phyloP scores from a whole-genome alignment of 2,888 invertebrate species.

The Amphipoea lucens region DNA sequence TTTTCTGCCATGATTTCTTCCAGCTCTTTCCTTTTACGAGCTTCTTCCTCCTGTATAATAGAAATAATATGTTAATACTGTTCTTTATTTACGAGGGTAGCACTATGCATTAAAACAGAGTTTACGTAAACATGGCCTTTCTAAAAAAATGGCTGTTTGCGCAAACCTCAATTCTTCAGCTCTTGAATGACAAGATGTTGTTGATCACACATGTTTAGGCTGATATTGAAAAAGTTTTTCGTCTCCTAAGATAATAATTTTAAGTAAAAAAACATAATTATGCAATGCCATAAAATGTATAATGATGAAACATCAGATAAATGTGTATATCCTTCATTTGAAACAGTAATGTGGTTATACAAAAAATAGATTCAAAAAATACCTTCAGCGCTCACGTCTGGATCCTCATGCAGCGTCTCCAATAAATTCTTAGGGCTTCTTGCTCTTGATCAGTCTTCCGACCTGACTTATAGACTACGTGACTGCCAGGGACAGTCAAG shows the following conservation, averaged over 20 bases:
- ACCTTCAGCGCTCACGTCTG: constrained; percentile 87
- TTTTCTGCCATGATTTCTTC: constrained; percentile 99
- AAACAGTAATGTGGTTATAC: constrained; percentile 83
- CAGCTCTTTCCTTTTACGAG: constrained; percentile 98
- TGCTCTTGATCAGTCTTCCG: constrained; percentile 89
- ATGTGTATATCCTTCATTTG: constrained; percentile 65
- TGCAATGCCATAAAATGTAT: constrained; percentile 50
- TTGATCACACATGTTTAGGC: constrained; percentile 40
- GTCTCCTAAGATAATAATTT: constrained; percentile 49
- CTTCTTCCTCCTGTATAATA: constrained; percentile 98
- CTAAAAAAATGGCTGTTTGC: constrained; percentile 42
- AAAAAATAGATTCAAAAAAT: constrained; percentile 89
- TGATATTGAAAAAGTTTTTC: constrained; percentile 34
- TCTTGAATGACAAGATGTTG: constrained; percentile 45
- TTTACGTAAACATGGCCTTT: constrained; percentile 48
- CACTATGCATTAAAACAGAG: constrained; percentile 62
- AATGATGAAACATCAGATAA: constrained; percentile 67
- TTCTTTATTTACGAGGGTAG: constrained; percentile 56
- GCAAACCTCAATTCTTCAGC: constrained; percentile 44
- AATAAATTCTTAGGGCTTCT: constrained; percentile 88
- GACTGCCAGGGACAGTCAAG: constrained; percentile 90
- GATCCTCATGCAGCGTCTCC: constrained; percentile 89
- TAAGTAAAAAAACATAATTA: constrained; percentile 48
- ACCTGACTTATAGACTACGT: constrained; percentile 91
- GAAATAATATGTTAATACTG: constrained; percentile 84